These are phyloP conservation scores for Coluber constrictor DNA, from an alignment of 2,797 vertebrate species.

Conservation along the genomic window DNA sequence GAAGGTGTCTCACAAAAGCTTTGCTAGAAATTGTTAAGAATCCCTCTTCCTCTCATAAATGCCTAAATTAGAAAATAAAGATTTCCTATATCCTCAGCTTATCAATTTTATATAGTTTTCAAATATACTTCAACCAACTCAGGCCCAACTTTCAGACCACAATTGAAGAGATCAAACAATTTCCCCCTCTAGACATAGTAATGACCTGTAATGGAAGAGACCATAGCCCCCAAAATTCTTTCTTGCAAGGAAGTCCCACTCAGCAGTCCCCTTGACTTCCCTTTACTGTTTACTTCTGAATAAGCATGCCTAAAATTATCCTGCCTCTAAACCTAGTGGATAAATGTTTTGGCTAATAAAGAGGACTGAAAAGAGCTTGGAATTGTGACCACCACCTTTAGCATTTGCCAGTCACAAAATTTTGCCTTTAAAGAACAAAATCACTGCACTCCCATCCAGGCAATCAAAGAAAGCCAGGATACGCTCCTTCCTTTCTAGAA, in stretches of 20 bases:
- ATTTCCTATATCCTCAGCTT: neutral
- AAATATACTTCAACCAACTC: neutral
- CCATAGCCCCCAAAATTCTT: neutral
- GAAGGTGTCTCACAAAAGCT: neutral
- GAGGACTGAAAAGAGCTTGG: neutral
- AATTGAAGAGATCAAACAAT: neutral
- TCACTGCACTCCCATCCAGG: neutral
- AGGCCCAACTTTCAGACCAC: neutral
- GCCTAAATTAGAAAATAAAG: neutral
- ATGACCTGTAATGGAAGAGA: slow-evolving; percentile 2
- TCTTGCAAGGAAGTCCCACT: neutral
- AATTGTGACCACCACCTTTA: neutral
- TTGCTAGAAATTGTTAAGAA: neutral
- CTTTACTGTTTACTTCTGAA: neutral
- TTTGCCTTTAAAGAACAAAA: neutral
- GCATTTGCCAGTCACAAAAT: neutral
- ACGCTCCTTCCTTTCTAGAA: neutral
- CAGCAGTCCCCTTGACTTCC: neutral
- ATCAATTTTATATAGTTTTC: neutral
- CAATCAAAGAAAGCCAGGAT: neutral
- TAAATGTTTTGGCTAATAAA: neutral
- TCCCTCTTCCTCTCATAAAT: neutral
- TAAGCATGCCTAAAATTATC: neutral
- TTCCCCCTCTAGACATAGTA: neutral
- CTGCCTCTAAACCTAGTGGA: neutral